A percentile compares a stretch with the other conserved stretches of the same genome.
Conservation (phyloP, 2,888 invertebrate genomes). For the Xylocampa areola region DNA sequence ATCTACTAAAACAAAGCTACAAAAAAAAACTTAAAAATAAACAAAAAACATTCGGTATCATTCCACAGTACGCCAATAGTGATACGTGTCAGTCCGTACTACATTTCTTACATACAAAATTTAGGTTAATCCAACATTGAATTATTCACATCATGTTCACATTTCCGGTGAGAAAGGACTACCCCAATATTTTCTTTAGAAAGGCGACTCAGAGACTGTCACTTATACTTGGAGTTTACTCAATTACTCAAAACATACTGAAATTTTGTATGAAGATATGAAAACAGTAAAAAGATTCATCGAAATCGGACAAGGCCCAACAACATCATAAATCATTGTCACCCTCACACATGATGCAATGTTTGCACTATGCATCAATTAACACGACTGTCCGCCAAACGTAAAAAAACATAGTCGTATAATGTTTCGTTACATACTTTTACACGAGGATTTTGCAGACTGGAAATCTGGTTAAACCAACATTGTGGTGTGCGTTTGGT, state of each 20-base stretch:
- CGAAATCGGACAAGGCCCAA: background rate
- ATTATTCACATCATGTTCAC: constrained; percentile 31
- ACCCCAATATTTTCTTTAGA: constrained; percentile 40
- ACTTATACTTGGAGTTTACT: background rate
- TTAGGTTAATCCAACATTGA: constrained; percentile 32
- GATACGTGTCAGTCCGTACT: constrained; percentile 5
- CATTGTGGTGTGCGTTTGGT: too few species aligned
- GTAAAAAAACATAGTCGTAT: too few species aligned
- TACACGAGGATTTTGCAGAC: too few species aligned
- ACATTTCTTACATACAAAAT: background rate
- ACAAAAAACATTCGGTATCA: background rate
- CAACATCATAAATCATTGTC: constrained; percentile 16
- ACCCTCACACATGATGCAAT: background rate
- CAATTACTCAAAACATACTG: background rate
- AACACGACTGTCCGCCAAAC: constrained; percentile 9
- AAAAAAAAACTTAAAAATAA: background rate
- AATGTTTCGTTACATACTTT: too few species aligned
- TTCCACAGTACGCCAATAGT: background rate
- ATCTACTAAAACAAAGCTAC: too few species aligned
- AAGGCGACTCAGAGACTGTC: background rate
- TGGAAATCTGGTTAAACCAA: too few species aligned
- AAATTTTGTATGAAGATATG: background rate
- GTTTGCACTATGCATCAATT: constrained; percentile 31
- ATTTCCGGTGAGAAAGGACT: constrained; percentile 28
- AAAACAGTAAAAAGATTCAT: constrained; percentile 3